phyloP scores from a whole-genome alignment of 1,140 invertebrate genomes.

The Leptoteleia sp. region DNA sequence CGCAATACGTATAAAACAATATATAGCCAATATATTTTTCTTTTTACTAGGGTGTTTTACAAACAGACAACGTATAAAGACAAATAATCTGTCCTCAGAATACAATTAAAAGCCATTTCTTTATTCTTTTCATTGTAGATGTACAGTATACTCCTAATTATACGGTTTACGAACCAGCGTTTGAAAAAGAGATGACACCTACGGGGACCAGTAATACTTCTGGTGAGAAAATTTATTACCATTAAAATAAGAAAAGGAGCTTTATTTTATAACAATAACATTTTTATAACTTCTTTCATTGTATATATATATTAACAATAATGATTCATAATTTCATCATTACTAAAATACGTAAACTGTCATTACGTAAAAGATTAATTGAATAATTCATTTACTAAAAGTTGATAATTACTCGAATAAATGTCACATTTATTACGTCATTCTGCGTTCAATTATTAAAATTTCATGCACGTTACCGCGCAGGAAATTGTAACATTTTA shows the following conservation, averaged over 20 bases:
- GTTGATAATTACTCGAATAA: slow-evolving; percentile 39
- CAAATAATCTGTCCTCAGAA: no score
- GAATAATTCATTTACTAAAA: slow-evolving; percentile 55
- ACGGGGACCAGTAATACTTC: slow-evolving; percentile 48
- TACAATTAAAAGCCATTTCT: no score
- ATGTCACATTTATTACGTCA: slow-evolving; percentile 42
- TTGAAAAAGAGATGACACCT: slow-evolving; percentile 54
- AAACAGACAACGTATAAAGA: no score
- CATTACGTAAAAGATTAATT: slow-evolving; percentile 46
- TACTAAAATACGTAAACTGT: slow-evolving; percentile 28
- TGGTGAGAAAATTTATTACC: slow-evolving; percentile 34
- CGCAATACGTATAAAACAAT: no score
- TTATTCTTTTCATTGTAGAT: slow-evolving; percentile 38
- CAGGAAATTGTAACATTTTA: slow-evolving; percentile 44
- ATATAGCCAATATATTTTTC: no score
- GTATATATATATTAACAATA: slow-evolving; percentile 30
- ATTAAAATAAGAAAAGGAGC: neutral
- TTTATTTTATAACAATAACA: neutral
- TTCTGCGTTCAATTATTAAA: slow-evolving; percentile 29
- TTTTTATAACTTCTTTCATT: slow-evolving; percentile 4
- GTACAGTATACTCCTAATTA: slow-evolving; percentile 41
- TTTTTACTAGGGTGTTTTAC: no score
- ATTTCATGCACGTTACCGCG: slow-evolving; percentile 34
- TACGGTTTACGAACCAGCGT: slow-evolving; percentile 27
- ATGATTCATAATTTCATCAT: slow-evolving; percentile 25